Evolutionary conservation across 2,113 vertebrate genomes (phyloP), one percentile per base, ranked within the genome.

Genomic region (Fulica atra): DNA sequence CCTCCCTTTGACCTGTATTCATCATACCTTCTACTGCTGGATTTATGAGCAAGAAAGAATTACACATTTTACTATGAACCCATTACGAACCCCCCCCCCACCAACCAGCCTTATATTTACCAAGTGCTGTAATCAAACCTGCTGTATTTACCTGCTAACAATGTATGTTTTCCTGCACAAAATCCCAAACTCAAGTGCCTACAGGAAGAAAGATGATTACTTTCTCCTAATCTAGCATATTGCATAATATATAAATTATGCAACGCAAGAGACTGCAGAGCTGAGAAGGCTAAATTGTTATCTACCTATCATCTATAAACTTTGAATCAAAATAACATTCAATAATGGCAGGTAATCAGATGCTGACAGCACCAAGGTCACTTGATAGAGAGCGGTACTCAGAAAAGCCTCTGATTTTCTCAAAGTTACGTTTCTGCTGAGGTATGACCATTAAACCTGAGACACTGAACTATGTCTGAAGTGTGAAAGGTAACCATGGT

Each of bases 131-230:
- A 93, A 78, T 50, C 10, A 60, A 91, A 19, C 48, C 42, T 71
- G 57, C 61, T 82, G 3, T 72, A 81, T 87, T 79, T 82, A 82
- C 24, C 44, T 65, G 38, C 29, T 68, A 85, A 48, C 6, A 59
- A 50, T 0, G 0, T 19, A 31, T 16, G n/a, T 42, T 51, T 74
- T 51, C 38, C 81, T 35, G 44, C 35, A 85, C 1, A 8, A 64
- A 81, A 87, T 29, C 44, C 24, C 48, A 50, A 40, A 57, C 44
- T 76, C 33, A n/a, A 15, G 2, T 35, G 50, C 60, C 44, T 33
- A 31, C 0, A 1, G 77, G 48, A 61, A 87, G 87, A 60, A 74
- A 73, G 38, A 56, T 7, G 40, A 60, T 72, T 50, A 44, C 24
- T 69, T 72, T 81, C 77, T 89, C 84, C 63, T 69, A 56, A 16